Percentiles rank a stretch among this genome's conserved stretches.
These are phyloP conservation scores for Auanema sp. DNA, from an alignment of 2,888 invertebrate species.

Conservation along the genomic window DNA sequence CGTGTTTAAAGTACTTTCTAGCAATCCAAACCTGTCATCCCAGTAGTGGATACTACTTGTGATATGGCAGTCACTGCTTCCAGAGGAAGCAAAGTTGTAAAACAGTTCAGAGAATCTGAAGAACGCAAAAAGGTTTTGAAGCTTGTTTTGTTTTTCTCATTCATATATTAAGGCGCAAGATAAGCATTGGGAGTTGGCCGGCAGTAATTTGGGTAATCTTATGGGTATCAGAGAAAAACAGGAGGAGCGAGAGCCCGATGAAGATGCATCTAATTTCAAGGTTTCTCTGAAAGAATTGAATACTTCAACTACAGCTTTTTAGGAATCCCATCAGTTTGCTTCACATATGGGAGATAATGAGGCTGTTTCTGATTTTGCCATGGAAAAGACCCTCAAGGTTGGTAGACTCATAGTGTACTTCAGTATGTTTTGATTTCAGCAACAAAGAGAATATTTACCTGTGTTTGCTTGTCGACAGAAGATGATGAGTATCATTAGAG, in stretches of 20 bases:
- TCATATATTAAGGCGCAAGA: slow-evolving; percentile 72
- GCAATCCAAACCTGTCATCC: slow-evolving; percentile 47
- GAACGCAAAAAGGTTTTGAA: slow-evolving; percentile 80
- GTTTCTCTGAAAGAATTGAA: background rate
- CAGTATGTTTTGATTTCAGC: slow-evolving; percentile 64
- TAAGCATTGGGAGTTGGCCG: slow-evolving; percentile 97
- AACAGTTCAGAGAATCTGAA: slow-evolving; percentile 89
- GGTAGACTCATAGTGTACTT: background rate
- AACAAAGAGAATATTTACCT: slow-evolving; percentile 88
- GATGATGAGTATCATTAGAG: slow-evolving; percentile 67
- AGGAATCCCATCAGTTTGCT: slow-evolving; percentile 92
- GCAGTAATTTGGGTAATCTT: slow-evolving; percentile 91
- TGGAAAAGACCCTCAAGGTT: slow-evolving; percentile 73
- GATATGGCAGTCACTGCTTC: slow-evolving; percentile 95
- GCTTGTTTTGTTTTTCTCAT: background rate
- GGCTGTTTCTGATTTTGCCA: slow-evolving; percentile 79
- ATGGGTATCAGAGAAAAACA: slow-evolving; percentile 83
- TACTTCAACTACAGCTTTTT: slow-evolving; percentile 71
- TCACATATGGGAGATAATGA: slow-evolving; percentile 77
- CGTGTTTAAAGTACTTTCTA: slow-evolving; percentile 3
- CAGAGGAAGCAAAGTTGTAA: slow-evolving; percentile 88
- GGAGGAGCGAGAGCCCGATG: slow-evolving; percentile 72
- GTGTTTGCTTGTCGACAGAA: slow-evolving; percentile 94
- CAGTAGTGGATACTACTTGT: slow-evolving; percentile 80
- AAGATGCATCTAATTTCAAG: slow-evolving; percentile 33